Percentiles rank a stretch among this genome's conserved stretches.
Evolutionary conservation across 1,140 invertebrate species (phyloP).

Genomic region (Metopolophium dirhodum): DNA sequence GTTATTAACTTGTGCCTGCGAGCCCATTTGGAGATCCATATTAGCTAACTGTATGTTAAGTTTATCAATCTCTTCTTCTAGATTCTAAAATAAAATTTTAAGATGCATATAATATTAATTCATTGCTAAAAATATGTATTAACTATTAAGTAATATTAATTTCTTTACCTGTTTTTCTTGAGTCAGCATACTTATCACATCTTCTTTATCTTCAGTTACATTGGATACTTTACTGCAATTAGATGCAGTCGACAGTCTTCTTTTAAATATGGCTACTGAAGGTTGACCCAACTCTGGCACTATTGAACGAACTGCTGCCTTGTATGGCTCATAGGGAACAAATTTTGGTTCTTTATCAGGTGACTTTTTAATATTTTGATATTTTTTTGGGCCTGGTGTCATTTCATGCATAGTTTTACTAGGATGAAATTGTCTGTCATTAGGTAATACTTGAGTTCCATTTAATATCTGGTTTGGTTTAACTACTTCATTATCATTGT

Average conservation of each 20-base stretch:
- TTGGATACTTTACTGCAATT: conserved; percentile 58
- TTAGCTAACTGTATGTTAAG: conserved; percentile 70
- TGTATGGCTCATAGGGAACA: conserved; percentile 87
- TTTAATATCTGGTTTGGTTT: not conserved
- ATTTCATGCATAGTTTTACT: conserved; percentile 30
- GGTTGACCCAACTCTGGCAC: conserved; percentile 63
- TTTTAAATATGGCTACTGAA: conserved; percentile 63
- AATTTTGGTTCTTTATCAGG: conserved; percentile 78
- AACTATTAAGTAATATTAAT: not conserved
- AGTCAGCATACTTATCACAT: conserved; percentile 64
- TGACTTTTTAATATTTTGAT: conserved; percentile 64
- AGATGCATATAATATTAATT: not conserved
- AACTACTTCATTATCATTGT: not conserved
- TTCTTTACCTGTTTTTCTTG: conserved; percentile 43
- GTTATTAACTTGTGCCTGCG: conserved; percentile 81
- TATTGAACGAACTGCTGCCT: conserved; percentile 82
- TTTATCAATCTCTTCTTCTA: conserved; percentile 67
- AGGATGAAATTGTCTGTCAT: not conserved
- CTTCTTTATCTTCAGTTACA: conserved; percentile 72
- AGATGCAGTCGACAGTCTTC: conserved; percentile 61
- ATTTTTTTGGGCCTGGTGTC: conserved; percentile 19
- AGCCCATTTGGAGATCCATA: conserved; percentile 75
- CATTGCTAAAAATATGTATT: not conserved
- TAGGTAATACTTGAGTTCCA: not conserved
- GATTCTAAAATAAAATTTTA: conserved; percentile 60